Base-by-base conservation (phyloP, 2,888 invertebrate genomes). In the Apotomis capreana region DNA sequence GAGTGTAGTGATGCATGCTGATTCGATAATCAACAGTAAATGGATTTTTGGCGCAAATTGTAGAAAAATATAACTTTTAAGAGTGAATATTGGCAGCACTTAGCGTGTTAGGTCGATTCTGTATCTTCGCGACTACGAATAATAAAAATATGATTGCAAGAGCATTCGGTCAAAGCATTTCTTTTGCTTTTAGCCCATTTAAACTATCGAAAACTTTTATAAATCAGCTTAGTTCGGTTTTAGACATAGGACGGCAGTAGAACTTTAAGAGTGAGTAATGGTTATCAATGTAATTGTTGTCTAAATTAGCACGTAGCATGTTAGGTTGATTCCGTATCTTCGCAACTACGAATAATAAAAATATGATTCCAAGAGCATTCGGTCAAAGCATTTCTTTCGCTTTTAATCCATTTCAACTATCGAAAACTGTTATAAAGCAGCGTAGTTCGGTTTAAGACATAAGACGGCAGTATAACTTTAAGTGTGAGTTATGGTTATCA, bases 231-330 rank as follows among this genome's bases (percentile, higher is more conserved):
- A 6, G 15, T 13, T 54, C 13, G 13, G 54, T 15, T 54, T 54
- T 54, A 54, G 54, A 13, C 54, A 54, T 54, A 54, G 15, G 54
- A 54, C 54, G 54, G 54, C 54, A 54, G 44, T n/a, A n/a, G n/a
- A n/a, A n/a, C n/a, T n/a, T n/a, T n/a, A n/a, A n/a, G n/a, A n/a
- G n/a, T n/a, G n/a, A n/a, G n/a, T n/a, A n/a, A n/a, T n/a, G n/a
- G 26, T 26, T 26, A 26, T 26, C 26, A 26, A 26, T 26, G 2
- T 26, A 26, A 26, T 26, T 26, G 26, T 26, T 26, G 26, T 26
- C 26, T 26, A 26, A 26, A 26, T 26, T 26, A 26, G 54, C 54
- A 54, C 54, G 15, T 54, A 54, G 54, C 6, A 15, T 54, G 15
- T 5, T 54, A 54, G 15, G 54, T 54, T 15, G 9, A 54, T 15